Evolutionary conservation across 2,797 vertebrate species (phyloP), one percentile per base, ranked within the genome.

Genomic region (Malurus leucopterus): DNA sequence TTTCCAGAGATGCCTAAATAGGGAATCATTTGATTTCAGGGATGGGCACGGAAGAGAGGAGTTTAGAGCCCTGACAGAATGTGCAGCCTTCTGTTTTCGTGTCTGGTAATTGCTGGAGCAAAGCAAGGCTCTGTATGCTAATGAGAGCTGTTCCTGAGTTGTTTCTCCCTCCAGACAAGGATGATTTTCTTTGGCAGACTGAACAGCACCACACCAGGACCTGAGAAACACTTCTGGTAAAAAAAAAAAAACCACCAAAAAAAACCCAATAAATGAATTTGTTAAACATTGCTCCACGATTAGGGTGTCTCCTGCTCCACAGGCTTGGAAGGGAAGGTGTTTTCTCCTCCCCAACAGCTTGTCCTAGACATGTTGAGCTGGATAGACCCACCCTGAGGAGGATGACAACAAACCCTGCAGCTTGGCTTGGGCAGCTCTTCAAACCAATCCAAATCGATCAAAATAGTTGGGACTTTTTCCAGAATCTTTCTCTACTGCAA

Each of bases 1-100:
- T 1, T 91, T 88, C 62, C 68, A 88, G 81, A 36, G 46, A 74
- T 68, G 81, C 50, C 24, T 57, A 76, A 86, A 63, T 29, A 90
- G 32, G 50, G 40, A 92, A 71, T 73, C 3, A 47, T 76, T 81
- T 91, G 26, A 84, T 84, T 89, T 82, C 53, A 34, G 68, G 64
- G 68, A 57, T n/a, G 47, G 84, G 43, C n/a, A 65, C 3, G 0
- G 3, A 84, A 86, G 27, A 58, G 76, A 83, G 54, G 75, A 89
- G 46, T 91, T 79, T 76, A 88, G 88, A 95, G 61, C 57, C 75
- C 24, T 57, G 67, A 70, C 41, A 88, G 86, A 82, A 86, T 6
- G 27, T 3, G 2, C 53, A 89, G 43, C 34, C 30, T 89, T 75
- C 71, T 88, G 59, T 79, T 91, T 91, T 78, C 53, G 34, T 63